Conservation (phyloP, 2,888 invertebrate species). For the Tupiocoris notatus region DNA sequence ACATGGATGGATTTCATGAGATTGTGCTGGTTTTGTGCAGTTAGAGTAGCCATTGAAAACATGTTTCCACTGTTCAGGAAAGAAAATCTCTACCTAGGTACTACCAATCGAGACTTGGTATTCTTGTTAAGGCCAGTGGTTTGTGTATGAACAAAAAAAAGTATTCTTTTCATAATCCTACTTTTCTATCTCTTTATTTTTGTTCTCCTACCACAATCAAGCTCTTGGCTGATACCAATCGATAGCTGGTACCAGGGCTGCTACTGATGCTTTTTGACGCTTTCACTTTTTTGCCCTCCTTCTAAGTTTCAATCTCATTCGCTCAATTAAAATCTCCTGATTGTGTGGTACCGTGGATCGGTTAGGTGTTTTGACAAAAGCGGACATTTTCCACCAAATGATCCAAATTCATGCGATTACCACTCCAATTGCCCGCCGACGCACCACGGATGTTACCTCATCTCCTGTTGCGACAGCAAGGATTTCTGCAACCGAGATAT, state of each 20-base stretch:
- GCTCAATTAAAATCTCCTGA: not conserved
- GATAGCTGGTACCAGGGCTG: not conserved
- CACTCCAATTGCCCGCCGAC: conserved; percentile 1
- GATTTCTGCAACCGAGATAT: conserved; percentile 35
- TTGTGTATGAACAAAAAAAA: too few relatives aligned
- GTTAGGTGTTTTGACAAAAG: conserved; percentile 44
- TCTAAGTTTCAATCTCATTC: not conserved
- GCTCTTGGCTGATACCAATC: too few relatives aligned
- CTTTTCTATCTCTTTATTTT: too few relatives aligned
- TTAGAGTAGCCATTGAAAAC: too few relatives aligned
- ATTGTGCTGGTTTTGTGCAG: too few relatives aligned
- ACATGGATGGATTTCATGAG: too few relatives aligned
- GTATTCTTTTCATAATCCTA: too few relatives aligned
- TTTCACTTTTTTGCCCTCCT: not conserved
- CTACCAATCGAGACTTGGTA: too few relatives aligned
- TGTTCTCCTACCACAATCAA: too few relatives aligned
- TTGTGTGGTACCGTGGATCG: conserved; percentile 1
- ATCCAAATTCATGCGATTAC: conserved; percentile 35
- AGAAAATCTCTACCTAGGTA: too few relatives aligned
- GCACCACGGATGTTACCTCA: conserved; percentile 7
- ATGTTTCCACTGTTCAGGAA: too few relatives aligned
- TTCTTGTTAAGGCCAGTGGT: too few relatives aligned
- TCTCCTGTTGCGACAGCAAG: conserved; percentile 31
- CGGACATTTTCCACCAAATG: conserved; percentile 45
- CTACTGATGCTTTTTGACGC: not conserved